Base-by-base conservation (phyloP, 2,888 invertebrate species). In the Ctena decussata region DNA sequence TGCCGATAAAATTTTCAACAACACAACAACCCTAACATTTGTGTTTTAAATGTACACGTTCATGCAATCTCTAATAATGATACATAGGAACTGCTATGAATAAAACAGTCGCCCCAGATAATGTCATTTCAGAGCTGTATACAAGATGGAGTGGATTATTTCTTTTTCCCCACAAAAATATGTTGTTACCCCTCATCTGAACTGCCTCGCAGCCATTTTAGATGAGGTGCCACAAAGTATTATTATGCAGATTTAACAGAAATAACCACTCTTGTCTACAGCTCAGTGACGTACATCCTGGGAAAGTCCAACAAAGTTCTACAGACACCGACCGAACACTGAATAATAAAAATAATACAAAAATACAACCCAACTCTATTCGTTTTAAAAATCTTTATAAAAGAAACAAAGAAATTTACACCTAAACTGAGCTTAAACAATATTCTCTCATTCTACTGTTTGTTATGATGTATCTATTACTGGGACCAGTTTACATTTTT, bases 261-360 rank as follows among this genome's bases (percentile, higher is more conserved):
- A n/a, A n/a, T n/a, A n/a, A n/a, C n/a, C n/a, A n/a, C n/a, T n/a
- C n/a, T n/a, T n/a, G n/a, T n/a, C n/a, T n/a, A n/a, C n/a, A n/a
- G n/a, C n/a, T n/a, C n/a, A n/a, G n/a, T n/a, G 57, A 11, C 24
- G 5, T 8, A 57, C 6, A 27, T 27, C 27, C 24, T 57, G 65
- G 65, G 65, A 65, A 65, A 65, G 65, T 65, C 65, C 35, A 60
- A 60, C 60, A 60, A 60, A 60, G 11, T 60, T 11, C 6, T 60
- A 65, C 30, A 57, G 21, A 46, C 21, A 46, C 3, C 21, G n/a
- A 65, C 65, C 12, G 65, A 65, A 65, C 65, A 65, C 65, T 35
- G 35, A 65, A 35, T 65, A 35, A 65, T 65, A 65, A 65, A 65
- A 65, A 65, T 65, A 65, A 65, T 65, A 65, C 65, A 65, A 65